Evolutionary conservation across 1,140 invertebrate species (phyloP).

Genomic region (Bactericera cockerelli): DNA sequence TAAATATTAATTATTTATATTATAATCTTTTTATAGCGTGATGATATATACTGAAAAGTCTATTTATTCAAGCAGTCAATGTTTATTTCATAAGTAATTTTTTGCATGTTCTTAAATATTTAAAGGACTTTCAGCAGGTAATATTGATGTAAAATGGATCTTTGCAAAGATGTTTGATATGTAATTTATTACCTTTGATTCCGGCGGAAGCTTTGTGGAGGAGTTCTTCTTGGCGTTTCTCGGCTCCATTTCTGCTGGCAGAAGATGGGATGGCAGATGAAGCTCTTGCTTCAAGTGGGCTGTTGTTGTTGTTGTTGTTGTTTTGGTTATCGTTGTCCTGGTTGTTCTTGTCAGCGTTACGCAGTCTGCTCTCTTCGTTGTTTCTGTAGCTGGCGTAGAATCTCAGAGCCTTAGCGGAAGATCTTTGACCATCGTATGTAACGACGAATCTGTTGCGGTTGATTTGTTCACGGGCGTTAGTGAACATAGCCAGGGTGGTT

Average conservation of each 20-base stretch:
- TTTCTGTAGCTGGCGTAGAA: constrained; percentile 17
- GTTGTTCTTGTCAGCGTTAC: constrained; percentile 3
- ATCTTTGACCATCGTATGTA: constrained; percentile 20
- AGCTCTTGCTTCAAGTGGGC: neutral
- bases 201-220: constrained; percentile 32
- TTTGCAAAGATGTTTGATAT: neutral
- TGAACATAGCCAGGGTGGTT: constrained; percentile 16
- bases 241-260: constrained; percentile 28
- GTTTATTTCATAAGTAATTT: too few relatives aligned
- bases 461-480: constrained; percentile 20
- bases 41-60: too few relatives aligned
- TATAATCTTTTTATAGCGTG: too few relatives aligned
- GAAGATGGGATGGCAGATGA: constrained; percentile 20
- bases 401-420: constrained; percentile 20
- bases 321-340: too few relatives aligned
- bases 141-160: neutral
- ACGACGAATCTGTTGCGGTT: constrained; percentile 20
- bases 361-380: neutral
- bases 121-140: neutral
- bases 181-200: constrained; percentile 28
- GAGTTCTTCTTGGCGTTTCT: constrained; percentile 33
- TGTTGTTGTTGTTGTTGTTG: constrained; percentile 11
- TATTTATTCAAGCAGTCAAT: too few relatives aligned
- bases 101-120: neutral
- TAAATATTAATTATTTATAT: too few relatives aligned